These are phyloP conservation scores for Globodera ellingtonae DNA, from an alignment of 1,140 invertebrate species.

Conservation along the genomic window DNA sequence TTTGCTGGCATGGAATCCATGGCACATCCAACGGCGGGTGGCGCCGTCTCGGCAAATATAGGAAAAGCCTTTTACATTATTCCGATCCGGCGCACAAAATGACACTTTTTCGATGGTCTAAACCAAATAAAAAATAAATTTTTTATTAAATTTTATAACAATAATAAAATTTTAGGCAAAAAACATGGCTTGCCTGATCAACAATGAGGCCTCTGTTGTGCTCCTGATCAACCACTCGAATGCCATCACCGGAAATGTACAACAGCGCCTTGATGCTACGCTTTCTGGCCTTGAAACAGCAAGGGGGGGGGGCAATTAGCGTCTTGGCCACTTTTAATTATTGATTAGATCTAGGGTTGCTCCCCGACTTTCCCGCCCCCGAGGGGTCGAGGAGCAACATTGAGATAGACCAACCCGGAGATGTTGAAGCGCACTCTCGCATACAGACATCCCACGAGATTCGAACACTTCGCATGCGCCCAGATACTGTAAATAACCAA, in stretches of 20 bases:
- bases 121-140: background rate
- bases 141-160: too few relatives aligned
- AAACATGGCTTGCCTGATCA: constrained; percentile 88
- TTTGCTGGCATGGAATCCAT: constrained; percentile 92
- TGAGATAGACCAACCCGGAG: constrained; percentile 59
- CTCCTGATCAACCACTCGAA: constrained; percentile 96
- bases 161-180: too few relatives aligned
- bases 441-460: constrained; percentile 97
- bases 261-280: constrained; percentile 84
- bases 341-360: too few relatives aligned
- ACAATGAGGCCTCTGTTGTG: constrained; percentile 94
- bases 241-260: constrained; percentile 93
- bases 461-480: constrained; percentile 99
- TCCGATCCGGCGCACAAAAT: constrained; percentile 97
- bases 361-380: too few relatives aligned
- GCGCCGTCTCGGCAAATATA: constrained; percentile 85
- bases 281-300: constrained; percentile 76
- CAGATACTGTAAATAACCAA: constrained; percentile 76
- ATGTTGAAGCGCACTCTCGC: constrained; percentile 93
- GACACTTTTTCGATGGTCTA: constrained; percentile 97
- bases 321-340: too few relatives aligned
- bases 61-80: constrained; percentile 95
- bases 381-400: too few relatives aligned
- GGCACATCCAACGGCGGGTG: constrained; percentile 95
- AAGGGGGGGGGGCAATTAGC: too few relatives aligned